A percentile compares a stretch with the other conserved stretches of the same genome.
phyloP scores from a whole-genome alignment of 1,140 invertebrate species.

The Dryas iulia region DNA sequence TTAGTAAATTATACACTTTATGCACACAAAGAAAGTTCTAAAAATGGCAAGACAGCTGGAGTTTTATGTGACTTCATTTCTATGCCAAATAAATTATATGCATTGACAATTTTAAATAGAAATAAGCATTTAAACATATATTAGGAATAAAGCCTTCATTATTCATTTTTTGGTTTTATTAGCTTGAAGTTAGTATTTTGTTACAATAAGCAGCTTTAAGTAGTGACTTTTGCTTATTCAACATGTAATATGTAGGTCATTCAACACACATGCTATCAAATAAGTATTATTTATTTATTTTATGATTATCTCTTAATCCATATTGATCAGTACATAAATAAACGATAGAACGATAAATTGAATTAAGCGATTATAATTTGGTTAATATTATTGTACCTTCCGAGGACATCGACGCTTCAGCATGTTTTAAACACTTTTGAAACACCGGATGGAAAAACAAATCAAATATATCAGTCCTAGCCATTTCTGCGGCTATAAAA shows the following conservation, averaged over 20 bases:
- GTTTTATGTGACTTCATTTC: too few relatives aligned
- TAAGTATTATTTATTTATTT: background rate
- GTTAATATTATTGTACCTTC: conserved; percentile 57
- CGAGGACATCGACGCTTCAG: conserved; percentile 54
- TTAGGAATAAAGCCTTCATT: too few relatives aligned
- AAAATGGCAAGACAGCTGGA: too few relatives aligned
- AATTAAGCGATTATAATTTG: conserved; percentile 1
- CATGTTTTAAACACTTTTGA: conserved; percentile 79
- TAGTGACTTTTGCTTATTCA: background rate
- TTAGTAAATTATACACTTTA: too few relatives aligned
- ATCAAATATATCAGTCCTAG: conserved; percentile 77
- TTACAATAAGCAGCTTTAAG: background rate
- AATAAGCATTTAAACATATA: too few relatives aligned
- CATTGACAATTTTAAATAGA: too few relatives aligned
- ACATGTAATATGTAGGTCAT: conserved; percentile 2
- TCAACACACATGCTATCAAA: background rate
- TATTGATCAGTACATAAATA: background rate
- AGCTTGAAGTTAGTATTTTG: too few relatives aligned
- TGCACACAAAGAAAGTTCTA: too few relatives aligned
- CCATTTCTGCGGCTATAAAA: conserved; percentile 61
- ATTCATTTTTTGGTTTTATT: too few relatives aligned
- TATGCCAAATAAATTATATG: too few relatives aligned
- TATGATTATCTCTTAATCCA: background rate
- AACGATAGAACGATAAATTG: background rate
- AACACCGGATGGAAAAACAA: conserved; percentile 80